Conservation (phyloP, 2,888 invertebrate species). For the Agrilus cyanescens region DNA sequence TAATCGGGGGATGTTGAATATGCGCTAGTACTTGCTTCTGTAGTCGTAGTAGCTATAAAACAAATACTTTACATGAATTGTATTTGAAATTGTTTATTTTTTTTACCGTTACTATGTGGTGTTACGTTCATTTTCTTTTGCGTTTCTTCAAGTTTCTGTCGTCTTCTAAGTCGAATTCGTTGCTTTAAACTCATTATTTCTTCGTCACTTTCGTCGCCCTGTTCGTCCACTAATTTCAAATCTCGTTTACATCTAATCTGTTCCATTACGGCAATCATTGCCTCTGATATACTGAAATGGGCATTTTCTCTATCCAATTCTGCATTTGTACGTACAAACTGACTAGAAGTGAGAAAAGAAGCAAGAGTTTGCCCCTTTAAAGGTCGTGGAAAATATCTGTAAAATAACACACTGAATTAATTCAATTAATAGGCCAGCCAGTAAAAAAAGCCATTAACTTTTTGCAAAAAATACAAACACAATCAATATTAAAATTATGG, state of each 20-base stretch:
- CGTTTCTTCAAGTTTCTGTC: slow-evolving; percentile 39
- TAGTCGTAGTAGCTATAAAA: slow-evolving; percentile 36
- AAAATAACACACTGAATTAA: neutral
- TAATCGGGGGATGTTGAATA: slow-evolving; percentile 37
- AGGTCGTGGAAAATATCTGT: slow-evolving; percentile 45
- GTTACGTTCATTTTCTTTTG: slow-evolving; percentile 25
- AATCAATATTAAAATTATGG: too few species aligned
- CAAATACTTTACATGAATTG: neutral
- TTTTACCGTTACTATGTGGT: slow-evolving; percentile 35
- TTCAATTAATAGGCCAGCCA: neutral
- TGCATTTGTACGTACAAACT: slow-evolving; percentile 57
- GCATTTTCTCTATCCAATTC: slow-evolving; percentile 77
- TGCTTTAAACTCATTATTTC: slow-evolving; percentile 54
- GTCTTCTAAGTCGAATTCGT: slow-evolving; percentile 46
- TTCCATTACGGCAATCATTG: slow-evolving; percentile 72
- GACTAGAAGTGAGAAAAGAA: slow-evolving; percentile 59
- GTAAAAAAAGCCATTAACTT: too few species aligned
- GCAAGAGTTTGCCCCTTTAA: slow-evolving; percentile 58
- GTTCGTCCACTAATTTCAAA: slow-evolving; percentile 37
- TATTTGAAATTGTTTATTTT: slow-evolving; percentile 34
- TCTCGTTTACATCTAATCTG: slow-evolving; percentile 51
- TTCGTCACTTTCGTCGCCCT: slow-evolving; percentile 50
- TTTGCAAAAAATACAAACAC: too few species aligned
- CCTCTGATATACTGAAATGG: slow-evolving; percentile 75
- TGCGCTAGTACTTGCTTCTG: slow-evolving; percentile 42